Evolutionary conservation across 2,888 invertebrate species (phyloP), one percentile per base, ranked within the genome.

Genomic region (Xanthorhoe spadicearia): DNA sequence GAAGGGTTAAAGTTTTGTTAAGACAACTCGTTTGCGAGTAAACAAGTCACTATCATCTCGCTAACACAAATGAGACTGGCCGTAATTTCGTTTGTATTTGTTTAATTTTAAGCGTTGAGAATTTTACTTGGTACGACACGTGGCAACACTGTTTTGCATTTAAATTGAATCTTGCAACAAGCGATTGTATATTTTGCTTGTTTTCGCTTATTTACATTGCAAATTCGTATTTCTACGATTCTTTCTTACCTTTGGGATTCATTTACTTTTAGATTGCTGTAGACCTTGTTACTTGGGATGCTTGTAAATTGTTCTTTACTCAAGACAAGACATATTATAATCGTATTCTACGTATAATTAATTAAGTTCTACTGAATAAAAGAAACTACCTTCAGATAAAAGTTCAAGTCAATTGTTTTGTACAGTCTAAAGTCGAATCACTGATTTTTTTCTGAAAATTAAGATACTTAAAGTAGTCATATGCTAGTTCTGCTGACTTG

Each of bases 161-260:
- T 74, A 71, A 70, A 74, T 74, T 71, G 62, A 74, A 69, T 69
- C 60, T 64, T 65, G 69, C 61, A 69, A 61, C 61, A 28, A 53
- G 56, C 67, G 57, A 43, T 58, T 57, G 59, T 59, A 51, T 70
- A 49, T 52, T 66, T 69, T 64, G 66, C 64, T 65, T 66, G 61
- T 57, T 64, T 61, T 68, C 48, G 61, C 32, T 32, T 56, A 57
- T 68, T 68, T 55, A 35, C 52, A 63, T 52, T 38, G 56, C 48
- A 28, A 65, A 48, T 56, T n/a, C 38, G 55, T 23, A 43, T 59
- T 50, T 7, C 38, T 28, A 57, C 15, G 10, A 19, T 19, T n/a
- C 15, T 52, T 60, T 58, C 48, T 6, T 48, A 17, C 17, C 48
- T 17, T 48, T 48, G 17, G 15, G 4, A 48, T 15, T 48, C 48